phyloP scores from a whole-genome alignment of 2,888 invertebrate species.

The Eledona agricola region DNA sequence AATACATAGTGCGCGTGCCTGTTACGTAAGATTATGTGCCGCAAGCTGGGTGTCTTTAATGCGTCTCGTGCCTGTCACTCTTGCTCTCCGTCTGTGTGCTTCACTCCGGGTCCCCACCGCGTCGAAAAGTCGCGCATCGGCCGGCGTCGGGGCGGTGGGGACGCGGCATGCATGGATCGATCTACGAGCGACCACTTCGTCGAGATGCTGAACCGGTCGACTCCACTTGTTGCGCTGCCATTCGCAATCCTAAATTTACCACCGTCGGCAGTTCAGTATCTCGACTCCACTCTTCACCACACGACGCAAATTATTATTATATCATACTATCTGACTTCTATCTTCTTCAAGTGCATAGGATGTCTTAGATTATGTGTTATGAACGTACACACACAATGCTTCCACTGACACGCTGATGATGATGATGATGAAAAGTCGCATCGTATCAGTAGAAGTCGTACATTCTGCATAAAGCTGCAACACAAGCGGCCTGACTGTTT shows the following conservation, averaged over 20 bases:
- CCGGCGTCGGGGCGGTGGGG: background rate
- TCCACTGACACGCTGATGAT: slow-evolving; percentile 10
- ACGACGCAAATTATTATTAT: slow-evolving; percentile 8
- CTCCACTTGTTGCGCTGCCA: slow-evolving; percentile 28
- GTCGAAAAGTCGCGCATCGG: background rate
- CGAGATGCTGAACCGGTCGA: slow-evolving; percentile 33
- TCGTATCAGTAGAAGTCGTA: slow-evolving; percentile 12
- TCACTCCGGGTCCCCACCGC: too few species aligned
- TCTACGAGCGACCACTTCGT: slow-evolving; percentile 33
- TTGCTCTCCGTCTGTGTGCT: slow-evolving; percentile 13
- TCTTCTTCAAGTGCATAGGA: slow-evolving; percentile 15
- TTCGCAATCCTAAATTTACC: slow-evolving; percentile 20
- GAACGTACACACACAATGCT: slow-evolving; percentile 12
- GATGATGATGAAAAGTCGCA: slow-evolving; percentile 11
- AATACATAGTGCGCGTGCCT: slow-evolving; percentile 87
- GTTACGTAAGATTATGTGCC: slow-evolving; percentile 76
- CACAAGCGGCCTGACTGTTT: background rate
- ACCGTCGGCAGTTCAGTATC: slow-evolving; percentile 13
- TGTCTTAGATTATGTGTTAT: slow-evolving; percentile 29
- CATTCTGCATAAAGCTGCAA: slow-evolving; percentile 19
- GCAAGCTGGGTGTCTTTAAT: slow-evolving; percentile 38
- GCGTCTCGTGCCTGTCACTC: slow-evolving; percentile 1
- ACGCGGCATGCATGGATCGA: slow-evolving; percentile 35
- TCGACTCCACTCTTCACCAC: slow-evolving; percentile 8
- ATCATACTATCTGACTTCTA: slow-evolving; percentile 8